These are phyloP conservation scores for Hyalella azteca DNA, from an alignment of 2,888 invertebrate species.

Conservation along the genomic window DNA sequence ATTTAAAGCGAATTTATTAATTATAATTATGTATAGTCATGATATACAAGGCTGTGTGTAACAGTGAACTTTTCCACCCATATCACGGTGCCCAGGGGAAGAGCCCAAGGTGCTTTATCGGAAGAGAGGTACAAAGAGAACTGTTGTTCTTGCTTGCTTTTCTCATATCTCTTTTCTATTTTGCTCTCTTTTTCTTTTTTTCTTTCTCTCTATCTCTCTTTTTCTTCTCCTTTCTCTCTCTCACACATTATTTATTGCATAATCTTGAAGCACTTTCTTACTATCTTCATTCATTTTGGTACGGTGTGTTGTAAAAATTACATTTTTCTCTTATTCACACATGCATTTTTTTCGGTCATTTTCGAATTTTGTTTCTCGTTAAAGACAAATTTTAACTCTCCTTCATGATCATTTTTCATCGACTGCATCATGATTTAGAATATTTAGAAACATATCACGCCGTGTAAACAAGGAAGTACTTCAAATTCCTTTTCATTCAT, in stretches of 20 bases:
- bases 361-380: not conserved
- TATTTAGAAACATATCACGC: not conserved
- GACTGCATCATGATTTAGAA: too few relatives aligned
- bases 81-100: constrained; percentile 22
- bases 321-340: not conserved
- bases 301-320: not conserved
- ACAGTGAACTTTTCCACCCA: too few relatives aligned
- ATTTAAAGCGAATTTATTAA: too few relatives aligned
- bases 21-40: too few relatives aligned
- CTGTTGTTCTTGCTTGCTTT: not conserved
- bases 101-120: constrained; percentile 24
- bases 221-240: not conserved
- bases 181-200: not conserved
- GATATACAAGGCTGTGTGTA: too few relatives aligned
- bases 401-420: too few relatives aligned
- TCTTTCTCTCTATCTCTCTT: not conserved
- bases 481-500: not conserved
- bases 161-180: not conserved
- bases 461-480: not conserved
- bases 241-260: not conserved
- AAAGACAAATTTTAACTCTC: too few relatives aligned
- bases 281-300: too few relatives aligned
- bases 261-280: not conserved
- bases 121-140: constrained; percentile 12
- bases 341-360: not conserved